Conservation (phyloP, 2,888 invertebrate genomes). For the Stenodera caucasica region DNA sequence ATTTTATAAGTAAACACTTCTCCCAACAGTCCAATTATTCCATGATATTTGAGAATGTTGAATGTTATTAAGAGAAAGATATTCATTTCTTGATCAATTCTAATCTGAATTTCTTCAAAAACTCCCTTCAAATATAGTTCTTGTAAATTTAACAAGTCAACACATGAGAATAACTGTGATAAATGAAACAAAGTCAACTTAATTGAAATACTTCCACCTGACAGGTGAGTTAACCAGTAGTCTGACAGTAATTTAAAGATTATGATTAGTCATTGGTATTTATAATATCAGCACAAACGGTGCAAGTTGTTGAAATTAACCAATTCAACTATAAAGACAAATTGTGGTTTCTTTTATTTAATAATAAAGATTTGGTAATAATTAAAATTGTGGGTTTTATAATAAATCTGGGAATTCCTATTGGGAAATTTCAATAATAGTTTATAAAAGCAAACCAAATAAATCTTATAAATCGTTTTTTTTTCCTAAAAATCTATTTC, state of each 20-base stretch:
- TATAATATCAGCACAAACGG: neutral
- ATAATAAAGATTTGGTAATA: neutral
- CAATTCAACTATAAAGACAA: neutral
- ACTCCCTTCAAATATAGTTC: neutral
- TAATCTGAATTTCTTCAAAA: neutral
- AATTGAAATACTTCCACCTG: slow-evolving; percentile 7
- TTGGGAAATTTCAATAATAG: neutral
- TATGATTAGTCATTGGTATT: slow-evolving; percentile 4
- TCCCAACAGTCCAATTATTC: slow-evolving; percentile 11
- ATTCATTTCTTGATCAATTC: neutral
- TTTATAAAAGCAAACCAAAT: neutral
- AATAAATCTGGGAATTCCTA: neutral
- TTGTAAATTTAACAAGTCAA: neutral
- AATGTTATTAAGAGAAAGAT: neutral
- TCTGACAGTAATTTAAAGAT: slow-evolving; percentile 4
- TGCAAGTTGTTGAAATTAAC: neutral
- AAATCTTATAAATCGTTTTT: slow-evolving; percentile 8
- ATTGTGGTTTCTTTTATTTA: neutral
- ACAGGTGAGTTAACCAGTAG: slow-evolving; percentile 8
- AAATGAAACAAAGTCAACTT: neutral
- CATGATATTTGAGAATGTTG: neutral
- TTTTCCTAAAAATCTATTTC: slow-evolving; percentile 10
- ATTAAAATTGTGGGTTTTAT: neutral
- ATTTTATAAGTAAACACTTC: slow-evolving; percentile 14
- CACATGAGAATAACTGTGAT: neutral